Percentiles rank a stretch among this genome's conserved stretches.
Evolutionary conservation across 2,888 invertebrate species (phyloP).

Genomic region (Anticlea derivata): DNA sequence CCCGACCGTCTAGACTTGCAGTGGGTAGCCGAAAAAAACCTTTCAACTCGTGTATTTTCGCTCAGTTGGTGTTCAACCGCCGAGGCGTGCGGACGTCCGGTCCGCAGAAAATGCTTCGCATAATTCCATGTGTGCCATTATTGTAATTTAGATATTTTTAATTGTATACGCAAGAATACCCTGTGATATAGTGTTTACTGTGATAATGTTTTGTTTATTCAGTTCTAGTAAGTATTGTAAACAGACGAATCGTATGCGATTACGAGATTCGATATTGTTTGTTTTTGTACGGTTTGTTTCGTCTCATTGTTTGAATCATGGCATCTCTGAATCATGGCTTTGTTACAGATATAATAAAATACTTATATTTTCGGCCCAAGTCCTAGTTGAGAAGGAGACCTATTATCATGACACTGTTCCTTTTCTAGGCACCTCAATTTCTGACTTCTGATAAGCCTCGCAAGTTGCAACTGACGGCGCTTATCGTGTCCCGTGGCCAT

Average conservation of each 20-base stretch:
- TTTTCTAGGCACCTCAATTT: too few relatives aligned
- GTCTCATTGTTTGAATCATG: background rate
- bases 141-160: conserved; percentile 22
- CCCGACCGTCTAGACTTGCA: conserved; percentile 33
- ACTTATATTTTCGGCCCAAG: too few relatives aligned
- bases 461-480: too few relatives aligned
- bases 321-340: too few relatives aligned
- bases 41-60: conserved; percentile 24
- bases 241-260: background rate
- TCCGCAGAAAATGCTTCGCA: background rate
- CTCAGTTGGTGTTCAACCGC: conserved; percentile 22
- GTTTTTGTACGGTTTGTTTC: too few relatives aligned
- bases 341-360: too few relatives aligned
- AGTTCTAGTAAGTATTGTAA: conserved; percentile 38
- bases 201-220: conserved; percentile 42
- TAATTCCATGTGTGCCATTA: background rate
- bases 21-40: conserved; percentile 32
- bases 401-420: too few relatives aligned
- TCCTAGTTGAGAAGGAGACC: too few relatives aligned
- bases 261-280: background rate
- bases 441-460: too few relatives aligned
- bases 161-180: conserved; percentile 4
- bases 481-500: too few relatives aligned
- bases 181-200: conserved; percentile 32
- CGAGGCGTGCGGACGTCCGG: conserved; percentile 23